These are phyloP conservation scores for Sialis lutaria DNA, from an alignment of 2,888 invertebrate species.

Conservation along the genomic window DNA sequence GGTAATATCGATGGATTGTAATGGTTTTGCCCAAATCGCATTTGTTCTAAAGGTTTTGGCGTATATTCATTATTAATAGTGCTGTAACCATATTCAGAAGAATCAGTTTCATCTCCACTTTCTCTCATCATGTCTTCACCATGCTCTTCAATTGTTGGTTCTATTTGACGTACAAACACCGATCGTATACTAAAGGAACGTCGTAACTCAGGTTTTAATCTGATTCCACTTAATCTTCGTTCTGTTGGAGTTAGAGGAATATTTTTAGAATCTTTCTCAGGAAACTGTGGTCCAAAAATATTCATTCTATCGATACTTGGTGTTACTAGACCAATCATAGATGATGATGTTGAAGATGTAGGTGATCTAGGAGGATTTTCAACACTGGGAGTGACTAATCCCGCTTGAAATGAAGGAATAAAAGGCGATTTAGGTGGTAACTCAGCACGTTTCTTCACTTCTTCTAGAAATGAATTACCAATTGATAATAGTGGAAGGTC, in stretches of 20 bases:
- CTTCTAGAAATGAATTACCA: not conserved
- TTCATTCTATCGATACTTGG: no score
- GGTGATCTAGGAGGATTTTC: no score
- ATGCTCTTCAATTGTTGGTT: no score
- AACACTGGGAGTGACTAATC: no score
- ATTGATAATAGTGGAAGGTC: not conserved
- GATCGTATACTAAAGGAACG: not conserved
- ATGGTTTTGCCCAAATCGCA: constrained; percentile 21
- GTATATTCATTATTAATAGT: constrained; percentile 41
- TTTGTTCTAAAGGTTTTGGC: constrained; percentile 34
- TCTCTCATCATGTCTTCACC: not conserved
- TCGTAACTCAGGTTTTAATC: not conserved
- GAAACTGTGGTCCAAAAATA: no score
- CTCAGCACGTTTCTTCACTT: not conserved
- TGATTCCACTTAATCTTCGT: not conserved
- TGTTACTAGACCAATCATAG: no score
- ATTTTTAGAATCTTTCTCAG: not conserved
- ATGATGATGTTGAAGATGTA: no score
- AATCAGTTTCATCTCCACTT: constrained; percentile 26
- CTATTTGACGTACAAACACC: not conserved
- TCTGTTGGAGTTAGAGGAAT: not conserved
- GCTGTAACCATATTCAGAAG: constrained; percentile 38
- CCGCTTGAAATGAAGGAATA: no score
- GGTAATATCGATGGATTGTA: constrained; percentile 29
- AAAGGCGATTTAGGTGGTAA: not conserved